phyloP scores from a whole-genome alignment of 2,113 vertebrate genomes.

The Blennius ocellaris region DNA sequence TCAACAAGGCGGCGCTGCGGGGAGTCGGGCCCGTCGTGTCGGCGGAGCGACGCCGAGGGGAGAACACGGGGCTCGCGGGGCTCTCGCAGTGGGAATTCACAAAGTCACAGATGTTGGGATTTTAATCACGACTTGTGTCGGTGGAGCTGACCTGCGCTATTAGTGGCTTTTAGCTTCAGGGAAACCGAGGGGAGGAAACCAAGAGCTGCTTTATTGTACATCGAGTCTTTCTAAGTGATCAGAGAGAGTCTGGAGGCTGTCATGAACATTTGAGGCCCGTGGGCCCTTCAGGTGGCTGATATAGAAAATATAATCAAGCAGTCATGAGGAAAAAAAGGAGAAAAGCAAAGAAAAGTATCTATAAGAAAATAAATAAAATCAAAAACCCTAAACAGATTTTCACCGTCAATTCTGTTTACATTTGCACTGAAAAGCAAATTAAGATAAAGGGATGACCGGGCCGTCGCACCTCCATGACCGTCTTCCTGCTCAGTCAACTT shows the following conservation, averaged over 20 bases:
- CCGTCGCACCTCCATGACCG: too few relatives aligned
- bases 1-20: conserved; percentile 28
- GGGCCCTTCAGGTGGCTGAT: not conserved
- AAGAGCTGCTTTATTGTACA: conserved; percentile 3
- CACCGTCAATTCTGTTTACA: too few relatives aligned
- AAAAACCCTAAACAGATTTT: too few relatives aligned
- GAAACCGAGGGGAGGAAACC: conserved; percentile 13
- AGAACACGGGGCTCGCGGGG: conserved; percentile 43
- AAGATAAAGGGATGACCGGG: too few relatives aligned
- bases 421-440: too few relatives aligned
- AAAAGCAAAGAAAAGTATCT: too few relatives aligned
- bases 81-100: conserved; percentile 27
- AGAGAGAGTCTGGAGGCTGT: conserved; percentile 16
- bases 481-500: too few relatives aligned
- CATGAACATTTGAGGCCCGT: conserved; percentile 29
- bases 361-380: too few relatives aligned
- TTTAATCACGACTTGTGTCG: too few relatives aligned
- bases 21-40: conserved; percentile 41
- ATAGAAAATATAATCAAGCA: too few relatives aligned
- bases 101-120: conserved; percentile 33
- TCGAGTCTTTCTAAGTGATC: conserved; percentile 3
- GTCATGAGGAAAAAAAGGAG: too few relatives aligned
- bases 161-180: conserved; percentile 8
- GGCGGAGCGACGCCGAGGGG: conserved; percentile 30
- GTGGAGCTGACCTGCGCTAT: conserved; percentile 18